Percentiles rank a stretch among this genome's conserved stretches.
These are phyloP conservation scores for Uloborus plumipes DNA, from an alignment of 2,888 invertebrate genomes.

Conservation along the genomic window DNA sequence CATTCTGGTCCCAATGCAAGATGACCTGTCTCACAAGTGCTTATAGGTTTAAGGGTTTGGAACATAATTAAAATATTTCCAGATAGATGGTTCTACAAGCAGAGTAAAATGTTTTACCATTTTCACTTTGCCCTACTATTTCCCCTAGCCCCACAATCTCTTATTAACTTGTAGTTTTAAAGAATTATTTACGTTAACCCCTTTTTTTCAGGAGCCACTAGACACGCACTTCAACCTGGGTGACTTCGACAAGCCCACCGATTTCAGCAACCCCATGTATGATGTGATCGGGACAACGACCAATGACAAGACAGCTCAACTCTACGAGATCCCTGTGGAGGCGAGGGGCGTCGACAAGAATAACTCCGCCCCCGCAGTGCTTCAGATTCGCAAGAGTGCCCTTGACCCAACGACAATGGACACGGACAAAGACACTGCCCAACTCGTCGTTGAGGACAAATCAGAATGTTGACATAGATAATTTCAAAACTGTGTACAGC, in stretches of 20 bases:
- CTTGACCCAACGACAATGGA: slow-evolving; percentile 86
- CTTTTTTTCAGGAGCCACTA: slow-evolving; percentile 75
- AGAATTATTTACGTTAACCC: too few species aligned
- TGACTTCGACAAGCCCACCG: slow-evolving; percentile 78
- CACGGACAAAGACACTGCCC: slow-evolving; percentile 91
- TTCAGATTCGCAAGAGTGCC: slow-evolving; percentile 82
- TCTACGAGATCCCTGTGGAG: slow-evolving; percentile 68
- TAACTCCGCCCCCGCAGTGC: slow-evolving; percentile 77
- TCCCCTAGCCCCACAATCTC: too few species aligned
- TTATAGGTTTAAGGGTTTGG: too few species aligned
- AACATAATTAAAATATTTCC: too few species aligned
- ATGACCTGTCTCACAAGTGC: too few species aligned
- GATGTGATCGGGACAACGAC: slow-evolving; percentile 78
- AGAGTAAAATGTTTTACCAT: too few species aligned
- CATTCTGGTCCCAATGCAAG: too few species aligned
- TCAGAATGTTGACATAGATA: slow-evolving; percentile 68
- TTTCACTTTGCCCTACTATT: too few species aligned
- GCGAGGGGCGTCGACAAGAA: slow-evolving; percentile 58
- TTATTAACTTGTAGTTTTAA: too few species aligned
- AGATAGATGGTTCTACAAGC: too few species aligned
- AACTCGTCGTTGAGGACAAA: slow-evolving; percentile 87
- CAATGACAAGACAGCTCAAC: slow-evolving; percentile 67
- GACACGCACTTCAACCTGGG: slow-evolving; percentile 86
- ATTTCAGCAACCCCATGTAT: slow-evolving; percentile 99
- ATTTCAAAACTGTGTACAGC: not conserved